Evolutionary conservation across 2,888 invertebrate genomes (phyloP), one percentile per base, ranked within the genome.

Genomic region (Drosophila anomalipes): DNA sequence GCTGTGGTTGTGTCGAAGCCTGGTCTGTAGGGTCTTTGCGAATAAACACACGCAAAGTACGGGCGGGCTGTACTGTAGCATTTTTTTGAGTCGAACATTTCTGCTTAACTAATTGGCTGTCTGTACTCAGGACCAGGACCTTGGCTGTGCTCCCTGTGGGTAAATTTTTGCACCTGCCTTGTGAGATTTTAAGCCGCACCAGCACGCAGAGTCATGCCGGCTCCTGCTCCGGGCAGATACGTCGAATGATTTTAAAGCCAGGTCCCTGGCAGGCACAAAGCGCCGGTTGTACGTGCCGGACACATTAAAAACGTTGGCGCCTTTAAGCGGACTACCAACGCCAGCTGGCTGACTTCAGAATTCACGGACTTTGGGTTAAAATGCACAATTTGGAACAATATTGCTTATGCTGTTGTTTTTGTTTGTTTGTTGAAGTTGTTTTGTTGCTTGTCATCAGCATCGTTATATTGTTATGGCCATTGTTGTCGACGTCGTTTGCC

Each of bases 401-500:
- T 89, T 81, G 90, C 83, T 70, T 64, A 52, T 80, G 60, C 52
- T 66, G 56, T 44, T 66, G 75, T 33, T 77, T 64, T 47, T 64
- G 66, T 49, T 47, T 47, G 22, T 47, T 47, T 47, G 26, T 26
- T 47, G 26, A 47, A 26, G 78, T 57, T 81, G 69, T 70, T 44
- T 56, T 82, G 76, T 47, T 79, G 86, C 73, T 83, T 90, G 89
- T 86, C 87, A 89, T 90, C 84, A 83, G 61, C 81, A 65, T 83
- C 89, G 91, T 86, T 90, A 86, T 89, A 89, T 89, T 90, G 91
- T 86, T 90, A 90, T 90, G 74, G 79, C 77, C 73, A 83, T 83
- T 86, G 78, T 83, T 81, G 87, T 59, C 60, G 70, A 49, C 62
- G 64, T 16, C 76, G 64, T 60, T 73, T 77, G 78, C 70, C 59